Percentiles rank a stretch among this genome's conserved stretches.
phyloP scores from a whole-genome alignment of 2,888 invertebrate species.

The Micoletzkya japonica region DNA sequence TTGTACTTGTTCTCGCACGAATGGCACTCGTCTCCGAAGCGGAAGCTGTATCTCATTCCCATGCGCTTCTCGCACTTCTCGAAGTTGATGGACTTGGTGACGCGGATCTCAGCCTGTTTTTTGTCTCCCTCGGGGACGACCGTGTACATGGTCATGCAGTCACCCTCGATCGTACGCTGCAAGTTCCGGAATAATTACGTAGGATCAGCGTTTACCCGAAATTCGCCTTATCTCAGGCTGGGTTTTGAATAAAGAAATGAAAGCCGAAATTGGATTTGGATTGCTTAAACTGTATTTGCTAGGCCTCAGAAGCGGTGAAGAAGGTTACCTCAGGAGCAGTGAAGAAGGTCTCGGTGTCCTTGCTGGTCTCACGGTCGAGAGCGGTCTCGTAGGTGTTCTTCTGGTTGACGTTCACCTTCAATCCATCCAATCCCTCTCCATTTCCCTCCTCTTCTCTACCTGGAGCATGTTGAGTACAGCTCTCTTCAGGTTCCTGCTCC shows the following conservation, averaged over 20 bases:
- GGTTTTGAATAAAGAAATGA: no score
- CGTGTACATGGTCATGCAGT: conserved; percentile 51
- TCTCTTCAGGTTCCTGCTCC: conserved; percentile 60
- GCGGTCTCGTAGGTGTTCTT: conserved; percentile 17
- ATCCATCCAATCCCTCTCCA: no score
- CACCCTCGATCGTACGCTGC: conserved; percentile 52
- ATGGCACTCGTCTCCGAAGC: conserved; percentile 37
- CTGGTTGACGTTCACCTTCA: conserved; percentile 12
- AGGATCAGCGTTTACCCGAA: no score
- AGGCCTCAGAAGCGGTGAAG: no score
- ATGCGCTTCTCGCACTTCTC: conserved; percentile 64
- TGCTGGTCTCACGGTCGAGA: background rate
- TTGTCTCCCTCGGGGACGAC: conserved; percentile 23
- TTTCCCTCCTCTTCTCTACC: no score
- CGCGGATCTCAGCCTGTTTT: conserved; percentile 29
- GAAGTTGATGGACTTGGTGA: conserved; percentile 64
- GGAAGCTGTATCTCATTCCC: conserved; percentile 35
- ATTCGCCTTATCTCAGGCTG: no score
- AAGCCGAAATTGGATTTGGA: no score
- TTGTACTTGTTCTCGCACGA: conserved; percentile 34
- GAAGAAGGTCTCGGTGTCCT: conserved; percentile 31
- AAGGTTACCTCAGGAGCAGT: conserved; percentile 43
- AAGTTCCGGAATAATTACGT: no score
- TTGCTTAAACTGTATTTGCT: no score
- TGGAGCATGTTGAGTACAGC: conserved; percentile 57